These are phyloP conservation scores for Sebastes trivittatus DNA, from an alignment of 2,797 vertebrate genomes.

Conservation along the genomic window DNA sequence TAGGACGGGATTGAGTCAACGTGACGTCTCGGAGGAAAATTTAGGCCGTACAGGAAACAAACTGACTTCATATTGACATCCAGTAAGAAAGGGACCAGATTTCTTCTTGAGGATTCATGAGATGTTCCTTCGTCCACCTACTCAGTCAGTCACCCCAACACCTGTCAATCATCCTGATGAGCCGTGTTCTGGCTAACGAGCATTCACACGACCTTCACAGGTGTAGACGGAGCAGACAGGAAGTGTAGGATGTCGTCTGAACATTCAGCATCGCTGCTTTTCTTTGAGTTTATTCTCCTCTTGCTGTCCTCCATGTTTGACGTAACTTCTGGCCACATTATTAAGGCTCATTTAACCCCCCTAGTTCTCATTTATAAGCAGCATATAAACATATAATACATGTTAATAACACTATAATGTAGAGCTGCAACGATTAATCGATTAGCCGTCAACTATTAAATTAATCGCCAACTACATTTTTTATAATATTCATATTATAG, in stretches of 20 bases:
- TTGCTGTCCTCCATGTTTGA: background rate
- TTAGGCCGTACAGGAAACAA: background rate
- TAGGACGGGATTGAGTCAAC: background rate
- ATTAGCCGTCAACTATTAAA: too few species aligned
- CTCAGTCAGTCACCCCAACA: background rate
- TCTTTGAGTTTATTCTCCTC: background rate
- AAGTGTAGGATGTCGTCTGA: background rate
- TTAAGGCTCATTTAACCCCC: background rate
- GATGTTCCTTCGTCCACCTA: background rate
- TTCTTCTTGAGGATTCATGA: background rate
- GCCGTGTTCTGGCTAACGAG: background rate
- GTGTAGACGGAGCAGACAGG: background rate
- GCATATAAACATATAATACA: too few species aligned
- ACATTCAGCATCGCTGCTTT: background rate
- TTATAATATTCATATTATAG: too few species aligned
- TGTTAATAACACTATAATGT: too few species aligned
- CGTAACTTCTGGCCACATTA: background rate
- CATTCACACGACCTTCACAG: background rate
- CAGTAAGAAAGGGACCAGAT: background rate
- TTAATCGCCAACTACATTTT: too few species aligned
- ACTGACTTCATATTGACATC: background rate
- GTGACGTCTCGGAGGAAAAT: background rate
- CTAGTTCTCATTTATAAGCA: background rate
- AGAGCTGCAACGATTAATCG: too few species aligned
- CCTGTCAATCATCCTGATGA: slow-evolving; percentile 1